These are phyloP conservation scores for Athene cunicularia DNA, from an alignment of 2,113 vertebrate species.

Conservation along the genomic window DNA sequence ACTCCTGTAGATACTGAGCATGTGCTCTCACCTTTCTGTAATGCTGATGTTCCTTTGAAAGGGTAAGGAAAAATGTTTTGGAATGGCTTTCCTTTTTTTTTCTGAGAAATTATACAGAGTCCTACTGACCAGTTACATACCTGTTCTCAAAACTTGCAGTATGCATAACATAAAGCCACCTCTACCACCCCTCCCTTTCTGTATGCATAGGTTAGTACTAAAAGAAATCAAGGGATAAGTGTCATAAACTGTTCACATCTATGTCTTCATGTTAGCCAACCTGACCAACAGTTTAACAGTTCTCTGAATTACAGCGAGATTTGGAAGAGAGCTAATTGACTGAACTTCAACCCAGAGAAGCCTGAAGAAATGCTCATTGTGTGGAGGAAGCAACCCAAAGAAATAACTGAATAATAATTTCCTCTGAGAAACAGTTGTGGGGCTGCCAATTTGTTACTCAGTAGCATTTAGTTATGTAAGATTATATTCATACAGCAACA, in stretches of 20 bases:
- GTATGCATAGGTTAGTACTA: background rate
- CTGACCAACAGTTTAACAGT: background rate
- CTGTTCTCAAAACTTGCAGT: background rate
- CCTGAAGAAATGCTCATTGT: background rate
- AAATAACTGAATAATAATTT: background rate
- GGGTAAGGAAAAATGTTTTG: background rate
- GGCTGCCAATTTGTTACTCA: background rate
- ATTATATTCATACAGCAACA: background rate
- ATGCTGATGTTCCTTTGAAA: background rate
- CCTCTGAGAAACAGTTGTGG: background rate
- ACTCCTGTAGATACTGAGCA: rapidly evolving
- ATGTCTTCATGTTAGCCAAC: background rate
- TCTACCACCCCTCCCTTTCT: background rate
- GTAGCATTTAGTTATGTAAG: background rate
- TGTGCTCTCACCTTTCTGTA: background rate
- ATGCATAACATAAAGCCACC: background rate
- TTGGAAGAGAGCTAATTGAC: background rate
- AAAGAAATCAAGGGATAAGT: background rate
- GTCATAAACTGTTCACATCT: background rate
- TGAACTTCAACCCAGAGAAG: background rate
- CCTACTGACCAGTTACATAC: background rate
- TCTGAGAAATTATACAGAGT: background rate
- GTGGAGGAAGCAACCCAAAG: background rate
- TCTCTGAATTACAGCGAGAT: background rate
- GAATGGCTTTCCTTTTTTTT: background rate